Conservation (phyloP, 64 coral and sea anemone species). For the Platygyra sinensis region DNA sequence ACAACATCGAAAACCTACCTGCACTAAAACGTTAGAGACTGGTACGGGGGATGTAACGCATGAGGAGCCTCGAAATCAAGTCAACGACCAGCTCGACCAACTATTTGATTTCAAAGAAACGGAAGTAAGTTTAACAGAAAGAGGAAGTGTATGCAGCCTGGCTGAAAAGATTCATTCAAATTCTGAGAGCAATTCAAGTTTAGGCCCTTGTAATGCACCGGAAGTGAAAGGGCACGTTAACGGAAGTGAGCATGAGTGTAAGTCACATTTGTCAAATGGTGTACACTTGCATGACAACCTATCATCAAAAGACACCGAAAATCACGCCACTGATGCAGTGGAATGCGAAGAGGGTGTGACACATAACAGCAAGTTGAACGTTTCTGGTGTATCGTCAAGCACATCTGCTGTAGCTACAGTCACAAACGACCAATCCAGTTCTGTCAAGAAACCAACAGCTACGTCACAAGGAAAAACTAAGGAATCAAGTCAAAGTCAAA, state of each 20-base stretch:
- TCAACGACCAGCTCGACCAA: not conserved
- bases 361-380: not conserved
- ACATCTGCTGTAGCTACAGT: not conserved
- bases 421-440: not conserved
- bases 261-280: not conserved
- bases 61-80: not conserved
- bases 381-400: not conserved
- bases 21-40: not conserved
- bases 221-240: not conserved
- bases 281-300: not conserved
- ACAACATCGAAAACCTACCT: slow-evolving; percentile 17
- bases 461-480: not conserved
- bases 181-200: not conserved
- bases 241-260: not conserved
- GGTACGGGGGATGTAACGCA: not conserved
- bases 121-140: not conserved
- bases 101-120: not conserved
- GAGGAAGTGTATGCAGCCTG: not conserved
- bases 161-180: not conserved
- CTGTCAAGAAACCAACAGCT: not conserved
- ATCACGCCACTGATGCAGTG: not conserved
- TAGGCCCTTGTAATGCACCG: not conserved
- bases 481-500: not conserved
- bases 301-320: not conserved
- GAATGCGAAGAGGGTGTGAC: not conserved